Evolutionary conservation across 2,113 vertebrate genomes (phyloP).

Genomic region (Bungarus multicinctus): DNA sequence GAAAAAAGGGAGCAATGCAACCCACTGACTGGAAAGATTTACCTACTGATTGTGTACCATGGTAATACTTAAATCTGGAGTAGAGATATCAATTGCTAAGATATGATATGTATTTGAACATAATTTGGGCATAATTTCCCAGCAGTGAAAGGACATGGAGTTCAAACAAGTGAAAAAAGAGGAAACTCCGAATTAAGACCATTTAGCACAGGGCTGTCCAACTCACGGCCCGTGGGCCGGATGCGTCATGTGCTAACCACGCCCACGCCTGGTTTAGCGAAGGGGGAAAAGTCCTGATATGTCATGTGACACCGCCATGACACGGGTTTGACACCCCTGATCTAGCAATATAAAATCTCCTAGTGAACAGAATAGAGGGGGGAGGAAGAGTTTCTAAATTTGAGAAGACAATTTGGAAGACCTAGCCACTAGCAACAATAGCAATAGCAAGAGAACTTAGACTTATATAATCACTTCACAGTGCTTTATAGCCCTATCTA

Average conservation of each 20-base stretch:
- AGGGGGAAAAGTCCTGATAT: too few species aligned
- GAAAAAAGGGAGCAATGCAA: neutral
- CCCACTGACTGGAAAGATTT: neutral
- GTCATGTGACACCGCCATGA: too few species aligned
- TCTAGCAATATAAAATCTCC: neutral
- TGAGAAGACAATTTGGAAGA: neutral
- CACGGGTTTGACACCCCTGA: too few species aligned
- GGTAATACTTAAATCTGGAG: neutral
- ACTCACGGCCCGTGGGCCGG: too few species aligned
- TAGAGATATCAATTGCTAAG: neutral
- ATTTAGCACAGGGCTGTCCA: neutral
- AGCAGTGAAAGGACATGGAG: neutral
- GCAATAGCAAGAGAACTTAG: too few species aligned
- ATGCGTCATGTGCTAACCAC: too few species aligned
- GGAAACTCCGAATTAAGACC: neutral
- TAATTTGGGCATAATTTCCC: neutral
- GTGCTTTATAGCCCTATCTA: too few species aligned
- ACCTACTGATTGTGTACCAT: neutral
- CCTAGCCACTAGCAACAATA: neutral
- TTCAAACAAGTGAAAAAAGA: neutral
- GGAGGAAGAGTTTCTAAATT: neutral
- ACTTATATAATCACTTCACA: too few species aligned
- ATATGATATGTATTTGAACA: neutral
- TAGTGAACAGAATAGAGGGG: neutral
- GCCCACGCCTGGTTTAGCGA: too few species aligned